phyloP scores from a whole-genome alignment of 2,113 vertebrate species.

The Hippocampus comes region DNA sequence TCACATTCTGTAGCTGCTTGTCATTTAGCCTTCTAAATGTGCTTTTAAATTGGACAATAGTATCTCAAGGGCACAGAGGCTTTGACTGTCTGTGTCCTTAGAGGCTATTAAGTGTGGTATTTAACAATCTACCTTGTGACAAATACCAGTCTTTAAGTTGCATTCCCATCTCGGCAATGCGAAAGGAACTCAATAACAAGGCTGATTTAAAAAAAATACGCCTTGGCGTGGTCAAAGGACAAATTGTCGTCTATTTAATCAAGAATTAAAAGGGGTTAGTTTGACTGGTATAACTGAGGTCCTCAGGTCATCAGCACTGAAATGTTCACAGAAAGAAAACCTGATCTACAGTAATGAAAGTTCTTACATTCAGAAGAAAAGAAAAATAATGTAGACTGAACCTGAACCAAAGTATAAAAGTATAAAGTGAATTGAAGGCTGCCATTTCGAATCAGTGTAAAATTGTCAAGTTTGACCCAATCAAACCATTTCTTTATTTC shows the following conservation, averaged over 20 bases:
- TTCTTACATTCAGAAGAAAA: background rate
- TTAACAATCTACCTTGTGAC: conserved; percentile 51
- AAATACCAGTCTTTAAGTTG: conserved; percentile 50
- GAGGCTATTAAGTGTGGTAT: conserved; percentile 58
- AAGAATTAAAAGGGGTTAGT: conserved; percentile 23
- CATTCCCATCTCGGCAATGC: conserved; percentile 30
- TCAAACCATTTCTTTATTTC: conserved; percentile 14
- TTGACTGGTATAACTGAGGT: background rate
- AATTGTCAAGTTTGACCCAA: background rate
- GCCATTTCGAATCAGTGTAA: background rate
- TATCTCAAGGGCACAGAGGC: conserved; percentile 58
- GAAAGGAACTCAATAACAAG: conserved; percentile 46
- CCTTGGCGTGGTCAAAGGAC: conserved; percentile 35
- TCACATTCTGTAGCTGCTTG: conserved; percentile 51
- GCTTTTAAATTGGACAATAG: conserved; percentile 56
- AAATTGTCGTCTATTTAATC: conserved; percentile 41
- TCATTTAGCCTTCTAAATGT: conserved; percentile 62
- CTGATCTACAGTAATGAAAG: conserved; percentile 8
- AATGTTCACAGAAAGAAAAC: conserved; percentile 12
- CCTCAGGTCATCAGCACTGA: conserved; percentile 15
- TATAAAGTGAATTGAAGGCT: background rate
- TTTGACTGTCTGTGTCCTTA: conserved; percentile 47
- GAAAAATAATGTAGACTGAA: conserved; percentile 15
- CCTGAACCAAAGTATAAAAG: conserved; percentile 14
- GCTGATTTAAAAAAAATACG: conserved; percentile 34